phyloP scores from a whole-genome alignment of 2,113 vertebrate species.

The Pangasianodon hypophthalmus region DNA sequence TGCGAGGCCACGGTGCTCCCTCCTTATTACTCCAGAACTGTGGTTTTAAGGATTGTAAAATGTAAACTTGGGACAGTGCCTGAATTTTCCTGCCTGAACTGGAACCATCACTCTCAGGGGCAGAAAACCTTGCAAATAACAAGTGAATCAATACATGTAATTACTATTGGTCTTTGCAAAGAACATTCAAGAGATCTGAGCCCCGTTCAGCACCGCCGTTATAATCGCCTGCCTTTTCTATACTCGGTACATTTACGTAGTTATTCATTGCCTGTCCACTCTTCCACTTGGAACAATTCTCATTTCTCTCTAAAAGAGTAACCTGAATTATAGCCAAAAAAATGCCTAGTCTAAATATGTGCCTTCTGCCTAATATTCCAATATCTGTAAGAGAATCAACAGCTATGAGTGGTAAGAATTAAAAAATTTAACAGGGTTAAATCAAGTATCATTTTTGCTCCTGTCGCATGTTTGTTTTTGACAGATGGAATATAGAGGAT shows the following conservation, averaged over 20 bases:
- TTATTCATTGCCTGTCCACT: neutral
- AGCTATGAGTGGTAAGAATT: no score
- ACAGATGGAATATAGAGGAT: neutral
- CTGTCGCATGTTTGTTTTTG: neutral
- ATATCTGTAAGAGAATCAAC: no score
- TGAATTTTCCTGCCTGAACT: neutral
- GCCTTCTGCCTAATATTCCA: neutral
- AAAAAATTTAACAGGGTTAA: no score
- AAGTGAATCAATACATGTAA: constrained; percentile 42
- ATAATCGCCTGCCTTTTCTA: neutral
- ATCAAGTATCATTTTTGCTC: neutral
- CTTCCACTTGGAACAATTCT: neutral
- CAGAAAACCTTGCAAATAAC: constrained; percentile 26
- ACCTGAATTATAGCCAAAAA: neutral
- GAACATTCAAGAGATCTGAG: constrained; percentile 7
- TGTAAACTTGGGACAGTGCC: neutral
- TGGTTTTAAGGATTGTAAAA: neutral
- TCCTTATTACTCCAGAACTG: neutral
- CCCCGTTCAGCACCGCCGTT: neutral
- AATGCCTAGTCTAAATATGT: neutral
- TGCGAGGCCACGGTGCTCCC: no score
- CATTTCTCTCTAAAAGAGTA: neutral
- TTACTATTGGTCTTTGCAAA: constrained; percentile 26
- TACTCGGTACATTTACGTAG: neutral
- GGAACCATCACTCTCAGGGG: constrained; percentile 7